Evolutionary conservation across 2,888 invertebrate species (phyloP).

Genomic region (Dioctria rufipes): DNA sequence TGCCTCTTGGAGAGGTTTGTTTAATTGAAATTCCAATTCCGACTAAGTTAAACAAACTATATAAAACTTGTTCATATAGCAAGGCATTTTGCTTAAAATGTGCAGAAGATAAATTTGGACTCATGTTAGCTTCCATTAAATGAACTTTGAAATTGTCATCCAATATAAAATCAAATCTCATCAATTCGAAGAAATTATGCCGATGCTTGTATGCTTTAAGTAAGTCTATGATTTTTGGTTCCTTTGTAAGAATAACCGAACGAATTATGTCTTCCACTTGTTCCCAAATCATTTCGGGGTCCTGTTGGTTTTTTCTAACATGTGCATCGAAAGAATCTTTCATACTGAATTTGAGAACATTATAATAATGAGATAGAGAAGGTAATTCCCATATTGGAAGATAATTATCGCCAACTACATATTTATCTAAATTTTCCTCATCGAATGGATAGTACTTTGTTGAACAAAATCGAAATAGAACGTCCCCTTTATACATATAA

Average conservation of each 20-base stretch:
- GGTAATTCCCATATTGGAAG: slow-evolving; percentile 95
- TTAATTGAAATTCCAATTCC: slow-evolving; percentile 77
- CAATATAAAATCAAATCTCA: slow-evolving; percentile 93
- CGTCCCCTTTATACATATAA: slow-evolving; percentile 92
- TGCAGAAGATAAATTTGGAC: slow-evolving; percentile 94
- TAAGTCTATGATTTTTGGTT: slow-evolving; percentile 78
- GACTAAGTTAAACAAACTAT: slow-evolving; percentile 84
- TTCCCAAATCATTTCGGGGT: slow-evolving; percentile 83
- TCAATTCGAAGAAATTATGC: slow-evolving; percentile 92
- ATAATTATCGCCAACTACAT: slow-evolving; percentile 96
- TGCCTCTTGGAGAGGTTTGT: not conserved
- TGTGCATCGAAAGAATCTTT: slow-evolving; percentile 89
- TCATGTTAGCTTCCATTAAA: slow-evolving; percentile 98
- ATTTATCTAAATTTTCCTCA: slow-evolving; percentile 83
- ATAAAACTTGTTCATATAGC: slow-evolving; percentile 93
- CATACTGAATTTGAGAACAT: slow-evolving; percentile 84
- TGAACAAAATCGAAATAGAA: slow-evolving; percentile 91
- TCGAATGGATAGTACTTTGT: slow-evolving; percentile 93
- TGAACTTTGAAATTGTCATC: slow-evolving; percentile 89
- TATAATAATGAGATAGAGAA: slow-evolving; percentile 80
- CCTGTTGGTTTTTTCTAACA: slow-evolving; percentile 77
- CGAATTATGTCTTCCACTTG: slow-evolving; percentile 86
- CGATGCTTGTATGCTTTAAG: slow-evolving; percentile 72
- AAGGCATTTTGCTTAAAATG: slow-evolving; percentile 92
- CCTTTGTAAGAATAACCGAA: slow-evolving; percentile 80